Evolutionary conservation across 1,140 invertebrate genomes (phyloP).

Genomic region (Notospermus geniculatus): DNA sequence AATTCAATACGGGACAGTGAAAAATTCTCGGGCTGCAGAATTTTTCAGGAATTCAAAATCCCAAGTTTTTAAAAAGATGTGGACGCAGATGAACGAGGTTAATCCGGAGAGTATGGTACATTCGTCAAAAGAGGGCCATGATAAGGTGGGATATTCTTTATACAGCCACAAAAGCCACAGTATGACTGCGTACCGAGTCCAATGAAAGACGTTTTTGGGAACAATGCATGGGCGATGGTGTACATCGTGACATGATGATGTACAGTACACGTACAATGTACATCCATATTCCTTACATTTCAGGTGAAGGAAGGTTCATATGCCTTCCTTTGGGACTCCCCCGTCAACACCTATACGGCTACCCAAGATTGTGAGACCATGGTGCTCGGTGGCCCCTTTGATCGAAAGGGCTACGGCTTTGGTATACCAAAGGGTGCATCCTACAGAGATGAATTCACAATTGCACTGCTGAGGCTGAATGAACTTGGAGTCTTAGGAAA

Average conservation of each 20-base stretch:
- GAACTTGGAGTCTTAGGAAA: conserved; percentile 91
- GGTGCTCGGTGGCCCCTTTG: conserved; percentile 50
- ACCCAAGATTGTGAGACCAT: conserved; percentile 51
- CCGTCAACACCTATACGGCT: conserved; percentile 51
- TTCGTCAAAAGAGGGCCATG: conserved; percentile 37
- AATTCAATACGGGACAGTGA: conserved; percentile 53
- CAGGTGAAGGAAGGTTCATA: conserved; percentile 46
- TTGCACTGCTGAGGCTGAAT: conserved; percentile 89
- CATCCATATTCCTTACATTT: conserved; percentile 34
- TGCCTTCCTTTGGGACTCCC: conserved; percentile 54
- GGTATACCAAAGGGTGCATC: conserved; percentile 68
- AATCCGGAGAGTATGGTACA: conserved; percentile 40
- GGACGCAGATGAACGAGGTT: conserved; percentile 62
- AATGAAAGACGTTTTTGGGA: too few relatives aligned
- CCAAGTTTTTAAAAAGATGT: conserved; percentile 95
- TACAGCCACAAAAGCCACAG: too few relatives aligned
- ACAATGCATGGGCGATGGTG: too few relatives aligned
- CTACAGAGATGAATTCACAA: conserved; percentile 90
- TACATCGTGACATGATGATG: too few relatives aligned
- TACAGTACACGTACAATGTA: too few relatives aligned
- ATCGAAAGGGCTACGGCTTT: conserved; percentile 51
- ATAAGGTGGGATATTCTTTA: conserved; percentile 45
- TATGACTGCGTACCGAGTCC: too few relatives aligned
- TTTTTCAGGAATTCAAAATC: conserved; percentile 83
- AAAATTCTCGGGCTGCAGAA: conserved; percentile 44